Conservation (phyloP, 2,113 vertebrate species). For the Nymphicus hollandicus region DNA sequence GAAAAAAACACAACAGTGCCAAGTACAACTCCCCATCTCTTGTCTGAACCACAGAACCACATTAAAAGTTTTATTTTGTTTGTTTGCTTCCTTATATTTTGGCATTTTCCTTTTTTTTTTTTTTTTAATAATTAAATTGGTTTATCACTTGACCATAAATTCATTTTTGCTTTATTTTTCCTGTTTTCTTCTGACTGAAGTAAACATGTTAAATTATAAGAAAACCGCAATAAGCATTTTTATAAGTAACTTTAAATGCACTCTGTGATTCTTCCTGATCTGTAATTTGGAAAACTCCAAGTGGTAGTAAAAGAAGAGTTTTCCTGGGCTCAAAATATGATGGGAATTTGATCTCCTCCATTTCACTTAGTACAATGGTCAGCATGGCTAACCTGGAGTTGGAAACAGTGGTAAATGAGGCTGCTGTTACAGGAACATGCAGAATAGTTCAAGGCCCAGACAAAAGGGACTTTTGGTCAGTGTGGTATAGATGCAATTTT, state of each 20-base stretch:
- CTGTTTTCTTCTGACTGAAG: background rate
- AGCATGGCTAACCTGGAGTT: background rate
- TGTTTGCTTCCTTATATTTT: background rate
- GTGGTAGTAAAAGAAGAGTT: background rate
- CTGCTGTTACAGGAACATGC: background rate
- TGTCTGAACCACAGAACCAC: constrained; percentile 6
- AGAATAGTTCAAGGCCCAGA: background rate
- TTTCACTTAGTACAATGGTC: background rate
- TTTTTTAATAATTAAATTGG: background rate
- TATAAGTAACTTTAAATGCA: background rate
- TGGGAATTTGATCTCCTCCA: background rate
- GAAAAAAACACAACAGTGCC: background rate
- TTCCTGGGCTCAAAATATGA: background rate
- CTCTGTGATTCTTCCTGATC: background rate
- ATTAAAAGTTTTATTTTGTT: background rate
- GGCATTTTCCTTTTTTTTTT: background rate
- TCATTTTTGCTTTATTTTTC: background rate
- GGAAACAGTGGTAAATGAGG: background rate
- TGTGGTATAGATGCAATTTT: background rate
- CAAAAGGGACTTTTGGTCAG: background rate
- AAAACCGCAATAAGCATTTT: background rate
- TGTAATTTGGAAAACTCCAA: constrained; percentile 7
- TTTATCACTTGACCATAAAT: background rate
- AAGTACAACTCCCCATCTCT: constrained; percentile 22
- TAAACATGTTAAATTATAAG: background rate